These are phyloP conservation scores for Flabesymbios commensalis DNA, from an alignment of 2,888 invertebrate species.

Conservation along the genomic window DNA sequence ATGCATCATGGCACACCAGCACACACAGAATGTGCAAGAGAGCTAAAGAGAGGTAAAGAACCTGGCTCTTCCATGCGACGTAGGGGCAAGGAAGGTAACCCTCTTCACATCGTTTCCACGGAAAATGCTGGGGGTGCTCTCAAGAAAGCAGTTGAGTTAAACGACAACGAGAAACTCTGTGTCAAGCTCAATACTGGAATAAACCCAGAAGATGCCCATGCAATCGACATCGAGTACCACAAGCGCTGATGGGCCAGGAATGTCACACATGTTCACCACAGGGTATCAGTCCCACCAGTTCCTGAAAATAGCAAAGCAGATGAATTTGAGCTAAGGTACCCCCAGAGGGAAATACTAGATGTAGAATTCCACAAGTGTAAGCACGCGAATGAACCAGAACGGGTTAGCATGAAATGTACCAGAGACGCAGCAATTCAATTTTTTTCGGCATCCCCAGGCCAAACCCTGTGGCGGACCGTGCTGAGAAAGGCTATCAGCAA, in stretches of 20 bases:
- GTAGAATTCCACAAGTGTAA: slow-evolving; percentile 1
- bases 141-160: not conserved
- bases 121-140: not conserved
- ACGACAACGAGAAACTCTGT: not conserved
- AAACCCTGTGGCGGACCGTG: too few relatives aligned
- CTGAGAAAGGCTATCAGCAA: not conserved
- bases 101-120: not conserved
- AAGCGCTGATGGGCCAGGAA: not conserved
- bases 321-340: too few relatives aligned
- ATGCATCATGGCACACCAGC: not conserved
- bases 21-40: not conserved
- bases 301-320: too few relatives aligned
- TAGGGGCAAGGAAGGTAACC: not conserved
- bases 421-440: not conserved
- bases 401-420: not conserved
- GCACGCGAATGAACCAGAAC: not conserved
- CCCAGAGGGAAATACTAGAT: not conserved
- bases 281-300: too few relatives aligned
- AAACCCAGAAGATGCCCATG: not conserved
- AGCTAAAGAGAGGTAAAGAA: not conserved
- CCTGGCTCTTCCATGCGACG: not conserved
- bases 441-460: too few relatives aligned
- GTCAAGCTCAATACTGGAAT: not conserved
- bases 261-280: not conserved
- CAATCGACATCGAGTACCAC: not conserved